Conservation (phyloP, 2,888 invertebrate genomes). For the Tenthredo amoena region DNA sequence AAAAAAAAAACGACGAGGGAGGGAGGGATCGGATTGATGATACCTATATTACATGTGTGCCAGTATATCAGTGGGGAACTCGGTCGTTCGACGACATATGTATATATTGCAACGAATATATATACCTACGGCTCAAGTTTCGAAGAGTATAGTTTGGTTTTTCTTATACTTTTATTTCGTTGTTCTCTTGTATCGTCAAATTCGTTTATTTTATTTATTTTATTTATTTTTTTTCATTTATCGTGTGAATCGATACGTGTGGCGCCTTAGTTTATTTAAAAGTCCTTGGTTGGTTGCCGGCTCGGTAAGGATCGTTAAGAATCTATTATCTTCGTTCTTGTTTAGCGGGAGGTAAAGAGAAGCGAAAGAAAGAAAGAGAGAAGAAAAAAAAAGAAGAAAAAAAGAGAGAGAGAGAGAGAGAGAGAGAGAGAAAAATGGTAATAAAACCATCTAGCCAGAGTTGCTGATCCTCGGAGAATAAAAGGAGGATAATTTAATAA, state of each 20-base stretch:
- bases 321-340: neutral
- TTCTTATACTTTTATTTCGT: neutral
- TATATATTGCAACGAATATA: neutral
- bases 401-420: neutral
- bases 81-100: neutral
- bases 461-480: neutral
- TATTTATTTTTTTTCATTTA: neutral
- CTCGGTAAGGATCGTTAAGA: neutral
- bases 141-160: too few species aligned
- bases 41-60: constrained; percentile 22
- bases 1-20: neutral
- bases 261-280: too few species aligned
- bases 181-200: neutral
- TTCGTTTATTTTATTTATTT: neutral
- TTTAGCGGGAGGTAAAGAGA: neutral
- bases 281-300: too few species aligned
- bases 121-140: neutral
- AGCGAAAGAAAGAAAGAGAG: too few species aligned
- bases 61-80: constrained; percentile 35
- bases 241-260: neutral
- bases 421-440: neutral
- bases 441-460: neutral
- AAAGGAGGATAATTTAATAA: constrained; percentile 2
- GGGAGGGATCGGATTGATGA: neutral
- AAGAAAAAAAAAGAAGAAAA: neutral